Conservation (phyloP, 2,113 vertebrate genomes). For the Carlito syrichta region DNA sequence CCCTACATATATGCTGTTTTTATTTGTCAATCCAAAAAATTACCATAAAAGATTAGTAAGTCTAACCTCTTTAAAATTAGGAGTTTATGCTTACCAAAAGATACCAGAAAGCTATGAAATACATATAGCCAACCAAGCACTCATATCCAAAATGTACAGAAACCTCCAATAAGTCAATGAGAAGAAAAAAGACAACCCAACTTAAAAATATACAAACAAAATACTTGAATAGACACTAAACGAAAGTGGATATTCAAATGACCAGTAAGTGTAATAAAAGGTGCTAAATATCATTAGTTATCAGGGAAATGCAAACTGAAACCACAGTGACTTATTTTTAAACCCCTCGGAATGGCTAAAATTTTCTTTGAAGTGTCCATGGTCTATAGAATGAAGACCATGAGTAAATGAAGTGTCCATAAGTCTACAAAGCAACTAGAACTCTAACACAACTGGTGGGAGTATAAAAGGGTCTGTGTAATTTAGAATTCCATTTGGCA, state of each 20-base stretch:
- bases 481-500: not conserved
- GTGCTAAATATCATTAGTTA: not conserved
- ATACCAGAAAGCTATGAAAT: not conserved
- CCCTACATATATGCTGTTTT: not conserved
- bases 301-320: slow-evolving; percentile 1
- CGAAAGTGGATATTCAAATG: not conserved
- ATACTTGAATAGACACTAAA: not conserved
- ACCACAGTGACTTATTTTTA: not conserved
- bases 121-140: not conserved
- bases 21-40: not conserved
- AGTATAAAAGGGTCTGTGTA: not conserved
- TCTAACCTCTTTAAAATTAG: not conserved
- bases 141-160: not conserved
- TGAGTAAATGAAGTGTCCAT: not conserved
- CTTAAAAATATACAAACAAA: not conserved
- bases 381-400: too few relatives aligned
- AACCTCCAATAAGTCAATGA: not conserved
- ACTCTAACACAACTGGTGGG: not conserved
- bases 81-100: not conserved
- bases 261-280: not conserved
- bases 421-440: not conserved
- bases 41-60: not conserved
- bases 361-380: too few relatives aligned
- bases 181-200: not conserved
- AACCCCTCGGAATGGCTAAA: not conserved